A percentile compares a stretch with the other conserved stretches of the same genome.
Conservation (phyloP, 2,888 invertebrate species). For the Chloroclysta siterata region DNA sequence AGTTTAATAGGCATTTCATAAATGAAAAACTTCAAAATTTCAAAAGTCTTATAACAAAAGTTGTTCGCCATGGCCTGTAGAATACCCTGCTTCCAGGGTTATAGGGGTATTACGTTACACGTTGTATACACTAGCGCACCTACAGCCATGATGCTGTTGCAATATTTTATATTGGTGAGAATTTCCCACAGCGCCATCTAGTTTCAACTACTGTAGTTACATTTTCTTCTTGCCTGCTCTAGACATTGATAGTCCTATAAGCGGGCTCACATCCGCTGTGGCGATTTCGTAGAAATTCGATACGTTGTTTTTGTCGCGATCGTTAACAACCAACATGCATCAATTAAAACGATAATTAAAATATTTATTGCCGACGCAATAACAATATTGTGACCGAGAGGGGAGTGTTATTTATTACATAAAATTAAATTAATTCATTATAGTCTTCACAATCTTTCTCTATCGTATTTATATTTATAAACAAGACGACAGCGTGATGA, state of each 20-base stretch:
- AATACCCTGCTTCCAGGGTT: no score
- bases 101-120: no score
- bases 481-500: no score
- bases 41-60: no score
- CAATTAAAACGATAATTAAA: constrained; percentile 47
- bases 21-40: no score
- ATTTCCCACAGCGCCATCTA: neutral
- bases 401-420: constrained; percentile 8
- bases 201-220: neutral
- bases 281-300: constrained; percentile 63
- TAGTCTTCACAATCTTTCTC: no score
- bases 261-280: constrained; percentile 4
- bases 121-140: no score
- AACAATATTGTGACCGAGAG: constrained; percentile 29
- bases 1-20: no score
- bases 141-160: no score
- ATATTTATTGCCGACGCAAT: constrained; percentile 43
- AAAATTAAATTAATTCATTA: neutral
- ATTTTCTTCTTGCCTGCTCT: constrained; percentile 1
- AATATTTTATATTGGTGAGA: constrained; percentile 13
- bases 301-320: constrained; percentile 45
- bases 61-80: no score
- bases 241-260: constrained; percentile 12
- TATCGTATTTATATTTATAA: no score
- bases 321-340: constrained; percentile 38